Percentiles rank a stretch among this genome's conserved stretches.
phyloP scores from a whole-genome alignment of 2,797 vertebrate genomes.

The Tokudaia tokunoshimensis region DNA sequence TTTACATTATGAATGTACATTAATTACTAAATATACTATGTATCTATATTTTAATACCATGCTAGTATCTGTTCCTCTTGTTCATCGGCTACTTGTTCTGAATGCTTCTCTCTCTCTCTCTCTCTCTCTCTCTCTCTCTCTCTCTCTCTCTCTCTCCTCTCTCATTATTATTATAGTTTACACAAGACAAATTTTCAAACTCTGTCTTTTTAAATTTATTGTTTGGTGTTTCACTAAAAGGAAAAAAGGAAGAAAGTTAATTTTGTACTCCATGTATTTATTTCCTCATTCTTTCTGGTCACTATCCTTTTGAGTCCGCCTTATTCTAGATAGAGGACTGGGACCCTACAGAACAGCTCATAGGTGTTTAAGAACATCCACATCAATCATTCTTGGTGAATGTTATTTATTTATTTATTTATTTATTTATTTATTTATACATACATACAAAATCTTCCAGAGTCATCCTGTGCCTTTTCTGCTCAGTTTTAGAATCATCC shows the following conservation, averaged over 20 bases:
- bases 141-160: too few relatives aligned
- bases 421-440: too few relatives aligned
- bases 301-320: background rate
- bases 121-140: background rate
- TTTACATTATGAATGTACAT: background rate
- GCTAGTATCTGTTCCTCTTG: background rate
- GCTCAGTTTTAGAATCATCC: background rate
- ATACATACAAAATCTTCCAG: background rate
- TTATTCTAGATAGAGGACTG: background rate
- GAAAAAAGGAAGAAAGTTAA: background rate
- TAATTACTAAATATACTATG: background rate
- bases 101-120: background rate
- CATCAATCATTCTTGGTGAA: background rate
- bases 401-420: too few relatives aligned
- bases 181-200: background rate
- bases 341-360: background rate
- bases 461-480: background rate
- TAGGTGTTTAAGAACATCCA: background rate
- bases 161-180: background rate
- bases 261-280: background rate
- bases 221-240: background rate
- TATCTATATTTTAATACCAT: background rate
- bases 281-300: background rate
- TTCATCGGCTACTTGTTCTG: background rate
- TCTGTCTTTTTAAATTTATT: slow-evolving; percentile 12